Evolutionary conservation across 2,797 vertebrate genomes (phyloP).

Genomic region (Gymnoscopelus microlampas): DNA sequence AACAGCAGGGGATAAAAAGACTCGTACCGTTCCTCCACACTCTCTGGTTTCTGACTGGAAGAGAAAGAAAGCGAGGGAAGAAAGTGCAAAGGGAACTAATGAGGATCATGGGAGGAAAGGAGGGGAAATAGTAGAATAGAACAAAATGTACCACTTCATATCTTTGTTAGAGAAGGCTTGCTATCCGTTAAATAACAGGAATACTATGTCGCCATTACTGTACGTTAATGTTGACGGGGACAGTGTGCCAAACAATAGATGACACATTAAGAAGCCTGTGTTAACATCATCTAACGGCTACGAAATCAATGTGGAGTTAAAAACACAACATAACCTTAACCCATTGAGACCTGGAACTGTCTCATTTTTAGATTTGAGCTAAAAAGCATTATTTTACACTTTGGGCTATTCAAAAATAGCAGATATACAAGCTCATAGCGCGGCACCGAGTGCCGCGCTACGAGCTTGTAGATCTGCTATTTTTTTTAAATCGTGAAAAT

Average conservation of each 20-base stretch:
- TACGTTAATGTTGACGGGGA: conserved; percentile 59
- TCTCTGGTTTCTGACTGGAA: conserved; percentile 69
- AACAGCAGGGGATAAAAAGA: conserved; percentile 72
- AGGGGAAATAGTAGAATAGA: conserved; percentile 53
- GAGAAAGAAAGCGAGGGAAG: conserved; percentile 59
- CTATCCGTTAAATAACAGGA: conserved; percentile 65
- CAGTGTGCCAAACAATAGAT: conserved; percentile 47
- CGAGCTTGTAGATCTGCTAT: no score
- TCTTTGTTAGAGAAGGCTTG: conserved; percentile 58
- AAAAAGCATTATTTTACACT: no score
- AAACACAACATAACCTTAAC: conserved; percentile 44
- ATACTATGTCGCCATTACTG: conserved; percentile 45
- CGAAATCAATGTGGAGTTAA: conserved; percentile 42
- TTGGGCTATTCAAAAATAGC: no score
- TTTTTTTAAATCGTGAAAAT: no score
- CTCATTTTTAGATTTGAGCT: no score
- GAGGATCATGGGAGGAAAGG: conserved; percentile 57
- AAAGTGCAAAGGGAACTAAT: conserved; percentile 71
- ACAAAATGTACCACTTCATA: conserved; percentile 74
- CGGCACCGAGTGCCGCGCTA: no score
- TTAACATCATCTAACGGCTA: conserved; percentile 50
- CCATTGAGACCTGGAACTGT: no score
- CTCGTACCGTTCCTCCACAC: conserved; percentile 49
- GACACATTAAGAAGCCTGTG: conserved; percentile 54
- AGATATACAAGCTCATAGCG: no score